These are phyloP conservation scores for Ceratosolen fusciceps DNA, from an alignment of 1,140 invertebrate species.

Conservation along the genomic window DNA sequence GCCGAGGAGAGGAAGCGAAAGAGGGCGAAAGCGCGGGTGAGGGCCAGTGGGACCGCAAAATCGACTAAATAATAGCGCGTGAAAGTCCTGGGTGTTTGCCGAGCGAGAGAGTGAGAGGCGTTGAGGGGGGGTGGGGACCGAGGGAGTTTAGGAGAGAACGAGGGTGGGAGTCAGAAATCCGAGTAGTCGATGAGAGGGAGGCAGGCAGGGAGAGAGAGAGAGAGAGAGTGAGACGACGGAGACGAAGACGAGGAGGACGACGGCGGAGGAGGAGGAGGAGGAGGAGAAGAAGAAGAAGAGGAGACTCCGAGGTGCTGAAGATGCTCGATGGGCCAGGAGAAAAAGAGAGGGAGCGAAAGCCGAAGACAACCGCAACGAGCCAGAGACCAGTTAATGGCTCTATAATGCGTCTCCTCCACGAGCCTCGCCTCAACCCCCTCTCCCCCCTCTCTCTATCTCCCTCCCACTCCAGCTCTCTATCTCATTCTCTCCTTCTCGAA, in stretches of 20 bases:
- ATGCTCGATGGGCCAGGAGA: conserved; percentile 42
- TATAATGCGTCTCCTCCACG: conserved; percentile 58
- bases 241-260: neutral
- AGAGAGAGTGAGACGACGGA: conserved; percentile 49
- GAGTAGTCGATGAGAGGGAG: conserved; percentile 21
- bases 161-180: conserved; percentile 28
- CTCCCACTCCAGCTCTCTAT: too few relatives aligned
- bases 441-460: too few relatives aligned
- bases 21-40: conserved; percentile 33
- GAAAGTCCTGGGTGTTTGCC: conserved; percentile 54
- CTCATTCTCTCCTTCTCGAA: conserved; percentile 49
- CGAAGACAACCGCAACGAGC: conserved; percentile 62
- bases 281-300: neutral
- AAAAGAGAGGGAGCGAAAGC: conserved; percentile 40
- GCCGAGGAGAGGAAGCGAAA: conserved; percentile 11
- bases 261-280: neutral
- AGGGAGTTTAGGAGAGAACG: conserved; percentile 37
- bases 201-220: conserved; percentile 1
- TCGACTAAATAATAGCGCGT: conserved; percentile 60
- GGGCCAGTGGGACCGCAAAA: conserved; percentile 53
- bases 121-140: neutral
- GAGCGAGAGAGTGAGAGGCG: conserved; percentile 49
- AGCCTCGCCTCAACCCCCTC: conserved; percentile 6
- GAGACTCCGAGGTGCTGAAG: conserved; percentile 51
- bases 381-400: conserved; percentile 64